Conservation (phyloP, 2,888 invertebrate species). For the Melipona bicolor region DNA sequence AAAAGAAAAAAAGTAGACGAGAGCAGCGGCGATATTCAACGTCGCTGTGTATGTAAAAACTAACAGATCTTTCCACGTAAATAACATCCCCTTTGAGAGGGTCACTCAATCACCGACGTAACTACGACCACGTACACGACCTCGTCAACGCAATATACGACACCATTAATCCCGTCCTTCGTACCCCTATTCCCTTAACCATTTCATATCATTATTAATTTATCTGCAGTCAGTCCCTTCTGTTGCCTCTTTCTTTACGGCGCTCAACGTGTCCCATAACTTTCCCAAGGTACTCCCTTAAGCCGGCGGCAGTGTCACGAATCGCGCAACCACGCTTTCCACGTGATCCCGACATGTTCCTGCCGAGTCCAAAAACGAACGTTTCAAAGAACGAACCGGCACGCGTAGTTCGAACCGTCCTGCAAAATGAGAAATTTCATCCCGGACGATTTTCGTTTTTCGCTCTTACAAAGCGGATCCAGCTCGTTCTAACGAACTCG, state of each 20-base stretch:
- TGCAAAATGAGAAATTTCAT: neutral
- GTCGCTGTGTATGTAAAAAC: neutral
- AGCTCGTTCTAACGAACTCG: neutral
- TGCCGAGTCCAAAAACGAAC: neutral
- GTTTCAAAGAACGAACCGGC: neutral
- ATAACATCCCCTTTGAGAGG: neutral
- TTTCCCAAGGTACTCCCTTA: neutral
- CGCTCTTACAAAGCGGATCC: neutral
- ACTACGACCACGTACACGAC: neutral
- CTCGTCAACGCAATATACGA: constrained; percentile 1
- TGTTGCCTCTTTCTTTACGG: neutral
- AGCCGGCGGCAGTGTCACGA: neutral
- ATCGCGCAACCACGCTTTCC: neutral
- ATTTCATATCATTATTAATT: constrained; percentile 16
- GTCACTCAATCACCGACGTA: neutral
- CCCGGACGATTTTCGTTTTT: neutral
- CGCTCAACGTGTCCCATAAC: neutral
- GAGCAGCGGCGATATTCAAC: neutral
- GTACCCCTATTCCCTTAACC: neutral
- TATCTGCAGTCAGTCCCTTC: neutral
- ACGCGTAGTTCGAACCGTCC: too few species aligned
- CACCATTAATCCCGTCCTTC: neutral
- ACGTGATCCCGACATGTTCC: too few species aligned
- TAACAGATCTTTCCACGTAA: neutral
- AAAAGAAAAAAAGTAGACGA: too few species aligned